Percentiles rank a stretch among this genome's conserved stretches.
These are phyloP conservation scores for Chascanopsetta lugubris DNA, from an alignment of 2,113 vertebrate species.

Conservation along the genomic window DNA sequence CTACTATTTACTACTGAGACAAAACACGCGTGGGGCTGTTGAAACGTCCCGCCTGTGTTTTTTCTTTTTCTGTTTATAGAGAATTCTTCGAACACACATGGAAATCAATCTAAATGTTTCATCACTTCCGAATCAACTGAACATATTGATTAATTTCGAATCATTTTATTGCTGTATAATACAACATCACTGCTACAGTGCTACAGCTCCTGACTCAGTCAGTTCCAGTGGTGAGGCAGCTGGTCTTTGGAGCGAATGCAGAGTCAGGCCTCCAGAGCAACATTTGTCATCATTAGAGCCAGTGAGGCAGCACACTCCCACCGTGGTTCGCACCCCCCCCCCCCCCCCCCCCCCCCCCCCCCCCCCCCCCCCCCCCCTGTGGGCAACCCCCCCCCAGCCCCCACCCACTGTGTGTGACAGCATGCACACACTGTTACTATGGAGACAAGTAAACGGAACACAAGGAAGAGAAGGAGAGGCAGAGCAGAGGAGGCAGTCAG, in stretches of 20 bases:
- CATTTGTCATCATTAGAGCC: slow-evolving; percentile 54
- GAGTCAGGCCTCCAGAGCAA: slow-evolving; percentile 34
- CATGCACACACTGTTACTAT: slow-evolving; percentile 55
- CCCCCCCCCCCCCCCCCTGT: slow-evolving; percentile 4
- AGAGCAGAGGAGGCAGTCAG: slow-evolving; percentile 12
- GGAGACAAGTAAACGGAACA: slow-evolving; percentile 75
- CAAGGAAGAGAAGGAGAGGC: slow-evolving; percentile 18
- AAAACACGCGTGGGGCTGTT: too few species aligned
- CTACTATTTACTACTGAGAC: too few species aligned
- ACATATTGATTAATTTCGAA: too few species aligned
- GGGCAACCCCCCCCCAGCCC: slow-evolving; percentile 25
- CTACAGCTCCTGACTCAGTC: too few species aligned
- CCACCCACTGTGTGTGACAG: background rate
- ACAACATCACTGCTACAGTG: too few species aligned
- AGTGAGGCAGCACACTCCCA: slow-evolving; percentile 8
- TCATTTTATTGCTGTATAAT: too few species aligned
- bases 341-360: background rate
- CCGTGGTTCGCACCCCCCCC: slow-evolving; percentile 14
- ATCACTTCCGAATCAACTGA: too few species aligned
- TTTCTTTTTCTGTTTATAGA: too few species aligned
- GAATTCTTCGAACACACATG: too few species aligned
- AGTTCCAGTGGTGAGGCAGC: too few species aligned
- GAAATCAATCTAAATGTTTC: too few species aligned
- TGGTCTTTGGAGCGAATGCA: slow-evolving; percentile 16
- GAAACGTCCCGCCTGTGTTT: too few species aligned